Evolutionary conservation across 2,113 vertebrate species (phyloP), one percentile per base, ranked within the genome.

Genomic region (Prietella phreatophila): DNA sequence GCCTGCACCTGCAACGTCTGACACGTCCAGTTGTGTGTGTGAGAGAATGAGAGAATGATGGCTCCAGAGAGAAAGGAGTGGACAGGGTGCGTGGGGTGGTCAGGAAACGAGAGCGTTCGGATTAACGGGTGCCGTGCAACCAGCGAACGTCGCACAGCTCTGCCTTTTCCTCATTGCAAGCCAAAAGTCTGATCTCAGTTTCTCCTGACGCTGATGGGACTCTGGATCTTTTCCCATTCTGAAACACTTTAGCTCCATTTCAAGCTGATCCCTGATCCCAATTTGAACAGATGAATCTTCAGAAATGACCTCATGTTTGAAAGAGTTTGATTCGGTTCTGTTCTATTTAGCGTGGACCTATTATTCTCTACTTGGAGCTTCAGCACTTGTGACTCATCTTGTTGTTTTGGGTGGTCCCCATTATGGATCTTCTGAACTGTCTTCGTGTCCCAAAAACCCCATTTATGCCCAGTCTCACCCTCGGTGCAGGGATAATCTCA

Each of bases 111-210:
- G 71, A 88, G 50, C 79, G 86, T 85, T 91, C 87, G 85, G 75
- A 90, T 91, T 92, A 86, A 91, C 88, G 86, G 89, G 86, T 30
- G 50, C 88, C 53, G 63, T 90, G 86, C 89, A 90, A 91, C 85
- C 88, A 89, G 90, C 13, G 22, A 39, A 61, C 20, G 22, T 82
- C 30, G 13, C 5, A 79, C 83, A 71, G 80, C 36, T 63, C 58
- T 91, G 84, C 81, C 88, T 92, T 92, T 90, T 90, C 92, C 86
- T 92, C 92, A 91, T 89, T 89, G 0, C 65, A 85, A 93, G 93
- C 93, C 94, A 95, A 89, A 89, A 92, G 88, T 91, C 93, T 94
- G 93, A 93, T 92, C 88, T 93, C 93, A 91, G 87, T 93, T 94
- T 94, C 91, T 92, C 90, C 90, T 93, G 89, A 92, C 86, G 87